Evolutionary conservation across 2,113 vertebrate genomes (phyloP).

Genomic region (Ancistrus triradiatus): DNA sequence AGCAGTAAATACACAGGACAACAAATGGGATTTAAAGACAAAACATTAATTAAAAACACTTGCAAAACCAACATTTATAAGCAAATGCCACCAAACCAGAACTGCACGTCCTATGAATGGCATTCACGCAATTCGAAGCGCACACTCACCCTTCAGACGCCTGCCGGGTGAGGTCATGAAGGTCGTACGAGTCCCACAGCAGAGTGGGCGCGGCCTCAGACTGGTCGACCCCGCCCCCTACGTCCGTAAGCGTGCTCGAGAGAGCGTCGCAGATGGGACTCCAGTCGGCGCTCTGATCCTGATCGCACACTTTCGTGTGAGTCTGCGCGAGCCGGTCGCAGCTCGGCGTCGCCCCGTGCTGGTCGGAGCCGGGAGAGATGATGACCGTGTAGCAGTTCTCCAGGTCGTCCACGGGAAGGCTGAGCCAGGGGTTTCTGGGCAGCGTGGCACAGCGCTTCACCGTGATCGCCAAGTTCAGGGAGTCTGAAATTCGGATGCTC

Average conservation of each 20-base stretch:
- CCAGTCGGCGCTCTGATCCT: slow-evolving; percentile 40
- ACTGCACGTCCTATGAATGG: too few relatives aligned
- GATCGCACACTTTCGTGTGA: background rate
- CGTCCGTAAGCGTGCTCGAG: slow-evolving; percentile 62
- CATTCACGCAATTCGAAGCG: too few relatives aligned
- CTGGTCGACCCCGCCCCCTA: slow-evolving; percentile 19
- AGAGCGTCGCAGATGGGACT: slow-evolving; percentile 53
- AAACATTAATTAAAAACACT: too few relatives aligned
- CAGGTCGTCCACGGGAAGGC: slow-evolving; percentile 62
- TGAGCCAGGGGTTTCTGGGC: slow-evolving; percentile 68
- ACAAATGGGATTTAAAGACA: background rate
- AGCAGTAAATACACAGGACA: background rate
- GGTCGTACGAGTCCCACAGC: slow-evolving; percentile 66
- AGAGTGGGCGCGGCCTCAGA: slow-evolving; percentile 50
- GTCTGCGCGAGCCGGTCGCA: slow-evolving; percentile 37
- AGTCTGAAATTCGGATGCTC: slow-evolving; percentile 54
- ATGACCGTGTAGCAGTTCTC: slow-evolving; percentile 63
- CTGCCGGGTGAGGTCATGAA: slow-evolving; percentile 52
- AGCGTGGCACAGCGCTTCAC: slow-evolving; percentile 52
- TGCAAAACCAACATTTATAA: too few relatives aligned
- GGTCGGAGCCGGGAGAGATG: slow-evolving; percentile 47
- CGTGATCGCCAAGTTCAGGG: slow-evolving; percentile 62
- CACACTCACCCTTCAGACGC: slow-evolving; percentile 49
- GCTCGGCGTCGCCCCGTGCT: background rate
- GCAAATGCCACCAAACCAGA: too few relatives aligned